Percentiles rank a stretch among this genome's conserved stretches.
These are phyloP conservation scores for Gymnocypris eckloni DNA, from an alignment of 2,797 vertebrate species.

Conservation along the genomic window DNA sequence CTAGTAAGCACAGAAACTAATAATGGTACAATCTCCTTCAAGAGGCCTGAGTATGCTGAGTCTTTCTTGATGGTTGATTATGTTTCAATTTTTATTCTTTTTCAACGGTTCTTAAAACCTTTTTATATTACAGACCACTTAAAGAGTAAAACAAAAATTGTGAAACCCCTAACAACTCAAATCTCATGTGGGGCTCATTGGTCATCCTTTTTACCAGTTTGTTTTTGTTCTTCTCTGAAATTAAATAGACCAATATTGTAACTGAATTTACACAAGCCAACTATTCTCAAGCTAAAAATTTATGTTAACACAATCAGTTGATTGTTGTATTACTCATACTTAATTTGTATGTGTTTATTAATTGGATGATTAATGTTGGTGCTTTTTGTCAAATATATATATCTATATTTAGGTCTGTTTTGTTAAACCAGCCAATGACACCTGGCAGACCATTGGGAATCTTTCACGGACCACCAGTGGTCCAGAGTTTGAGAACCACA, in stretches of 20 bases:
- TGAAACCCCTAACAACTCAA: background rate
- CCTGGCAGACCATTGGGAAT: background rate
- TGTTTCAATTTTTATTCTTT: background rate
- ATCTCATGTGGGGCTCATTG: background rate
- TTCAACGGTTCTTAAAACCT: background rate
- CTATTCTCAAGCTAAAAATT: background rate
- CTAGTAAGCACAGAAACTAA: slow-evolving; percentile 40
- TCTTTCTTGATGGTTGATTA: background rate
- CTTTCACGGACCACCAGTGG: background rate
- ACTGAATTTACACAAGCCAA: background rate
- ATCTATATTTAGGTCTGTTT: background rate
- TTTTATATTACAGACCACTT: background rate
- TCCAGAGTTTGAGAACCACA: background rate
- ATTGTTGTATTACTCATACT: background rate
- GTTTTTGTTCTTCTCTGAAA: background rate
- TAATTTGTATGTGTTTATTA: background rate
- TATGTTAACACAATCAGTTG: background rate
- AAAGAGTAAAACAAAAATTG: background rate
- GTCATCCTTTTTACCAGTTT: background rate
- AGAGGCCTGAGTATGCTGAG: background rate
- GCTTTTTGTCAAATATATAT: background rate
- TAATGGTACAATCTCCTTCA: slow-evolving; percentile 10
- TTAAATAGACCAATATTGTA: background rate
- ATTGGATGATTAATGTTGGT: background rate
- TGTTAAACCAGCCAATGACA: background rate